These are phyloP conservation scores for Diaprepes abbreviatus DNA, from an alignment of 2,888 invertebrate species.

Conservation along the genomic window DNA sequence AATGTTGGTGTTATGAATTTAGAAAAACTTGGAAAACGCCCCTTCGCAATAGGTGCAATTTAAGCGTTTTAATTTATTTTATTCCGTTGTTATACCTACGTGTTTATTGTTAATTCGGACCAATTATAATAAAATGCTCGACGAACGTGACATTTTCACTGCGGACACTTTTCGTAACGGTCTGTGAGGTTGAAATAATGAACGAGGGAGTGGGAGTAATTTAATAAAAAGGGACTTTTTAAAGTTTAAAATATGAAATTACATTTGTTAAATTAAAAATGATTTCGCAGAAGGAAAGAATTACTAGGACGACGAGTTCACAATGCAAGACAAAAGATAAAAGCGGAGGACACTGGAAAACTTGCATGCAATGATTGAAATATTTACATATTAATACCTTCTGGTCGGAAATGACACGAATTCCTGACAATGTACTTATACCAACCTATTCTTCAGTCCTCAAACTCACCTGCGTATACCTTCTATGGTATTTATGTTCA, in stretches of 20 bases:
- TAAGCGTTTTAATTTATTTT: constrained; percentile 25
- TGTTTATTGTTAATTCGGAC: constrained; percentile 40
- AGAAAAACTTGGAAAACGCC: not conserved
- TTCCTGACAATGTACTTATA: no score
- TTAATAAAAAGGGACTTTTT: not conserved
- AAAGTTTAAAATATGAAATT: not conserved
- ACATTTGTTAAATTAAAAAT: not conserved
- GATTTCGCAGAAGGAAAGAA: no score
- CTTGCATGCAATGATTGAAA: no score
- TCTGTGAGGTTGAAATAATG: constrained; percentile 21
- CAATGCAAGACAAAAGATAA: no score
- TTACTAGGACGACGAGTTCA: no score
- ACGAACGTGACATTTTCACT: constrained; percentile 34
- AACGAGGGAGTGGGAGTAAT: not conserved
- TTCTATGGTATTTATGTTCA: no score
- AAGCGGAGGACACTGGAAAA: no score
- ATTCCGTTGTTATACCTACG: constrained; percentile 28
- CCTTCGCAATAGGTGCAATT: constrained; percentile 5
- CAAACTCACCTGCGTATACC: no score
- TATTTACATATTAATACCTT: no score
- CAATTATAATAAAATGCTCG: constrained; percentile 36
- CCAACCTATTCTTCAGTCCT: no score
- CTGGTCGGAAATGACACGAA: no score
- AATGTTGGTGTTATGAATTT: no score
- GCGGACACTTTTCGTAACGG: constrained; percentile 21